These are phyloP conservation scores for Crotalus helleri DNA, from an alignment of 2,113 vertebrate genomes.

Conservation along the genomic window DNA sequence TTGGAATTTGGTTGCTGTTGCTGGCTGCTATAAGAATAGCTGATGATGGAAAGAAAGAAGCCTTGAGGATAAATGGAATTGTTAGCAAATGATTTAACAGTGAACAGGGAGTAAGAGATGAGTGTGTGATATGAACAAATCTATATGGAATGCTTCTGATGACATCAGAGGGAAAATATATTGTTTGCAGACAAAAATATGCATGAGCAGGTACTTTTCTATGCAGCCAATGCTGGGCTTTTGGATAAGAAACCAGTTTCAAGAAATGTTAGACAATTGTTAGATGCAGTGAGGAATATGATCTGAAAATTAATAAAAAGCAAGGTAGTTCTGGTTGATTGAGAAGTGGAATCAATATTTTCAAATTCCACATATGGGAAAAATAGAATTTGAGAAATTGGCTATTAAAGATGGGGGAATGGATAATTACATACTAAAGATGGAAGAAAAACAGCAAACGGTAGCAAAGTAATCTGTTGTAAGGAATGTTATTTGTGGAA, in stretches of 20 bases:
- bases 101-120: neutral
- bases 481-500: neutral
- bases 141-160: neutral
- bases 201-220: neutral
- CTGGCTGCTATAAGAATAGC: neutral
- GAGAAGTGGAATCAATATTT: neutral
- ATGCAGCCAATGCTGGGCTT: neutral
- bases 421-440: neutral
- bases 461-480: neutral
- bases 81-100: neutral
- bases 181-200: neutral
- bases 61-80: neutral
- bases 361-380: neutral
- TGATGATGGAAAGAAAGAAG: neutral
- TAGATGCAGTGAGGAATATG: neutral
- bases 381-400: neutral
- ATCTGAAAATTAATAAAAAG: neutral
- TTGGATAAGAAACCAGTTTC: neutral
- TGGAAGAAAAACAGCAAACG: neutral
- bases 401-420: neutral
- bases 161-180: neutral
- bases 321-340: neutral
- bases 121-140: neutral
- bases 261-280: neutral
- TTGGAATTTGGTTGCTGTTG: neutral